Conservation (phyloP, 2,888 invertebrate species). For the Platerodrilus igneus region DNA sequence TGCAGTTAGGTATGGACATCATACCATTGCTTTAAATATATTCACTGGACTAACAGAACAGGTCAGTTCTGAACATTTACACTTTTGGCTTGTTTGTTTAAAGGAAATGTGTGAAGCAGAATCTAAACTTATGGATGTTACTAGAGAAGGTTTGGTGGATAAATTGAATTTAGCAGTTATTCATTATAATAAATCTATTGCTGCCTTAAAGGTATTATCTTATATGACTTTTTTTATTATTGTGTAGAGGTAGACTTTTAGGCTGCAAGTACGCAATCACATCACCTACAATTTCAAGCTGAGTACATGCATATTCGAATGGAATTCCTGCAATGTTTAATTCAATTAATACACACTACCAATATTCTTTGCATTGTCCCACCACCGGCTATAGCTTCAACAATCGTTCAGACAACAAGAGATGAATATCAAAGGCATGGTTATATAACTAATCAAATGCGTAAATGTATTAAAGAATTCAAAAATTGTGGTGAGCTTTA, state of each 20-base stretch:
- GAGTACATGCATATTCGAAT: slow-evolving; percentile 74
- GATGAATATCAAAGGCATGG: slow-evolving; percentile 77
- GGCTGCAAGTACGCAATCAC: slow-evolving; percentile 63
- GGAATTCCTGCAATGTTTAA: slow-evolving; percentile 64
- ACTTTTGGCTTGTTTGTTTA: slow-evolving; percentile 84
- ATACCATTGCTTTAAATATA: slow-evolving; percentile 56
- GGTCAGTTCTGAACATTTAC: slow-evolving; percentile 76
- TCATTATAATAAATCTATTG: slow-evolving; percentile 62
- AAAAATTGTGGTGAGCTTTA: slow-evolving; percentile 68
- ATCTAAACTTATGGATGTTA: slow-evolving; percentile 53
- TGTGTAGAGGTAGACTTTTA: slow-evolving; percentile 39
- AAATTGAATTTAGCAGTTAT: slow-evolving; percentile 54
- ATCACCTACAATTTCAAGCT: slow-evolving; percentile 65
- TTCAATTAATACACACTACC: slow-evolving; percentile 65
- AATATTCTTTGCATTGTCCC: slow-evolving; percentile 81
- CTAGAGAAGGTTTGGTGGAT: slow-evolving; percentile 43
- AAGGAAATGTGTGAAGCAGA: slow-evolving; percentile 72
- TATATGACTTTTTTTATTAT: not conserved
- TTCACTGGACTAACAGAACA: slow-evolving; percentile 56
- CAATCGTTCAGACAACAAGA: slow-evolving; percentile 71
- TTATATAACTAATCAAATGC: slow-evolving; percentile 71
- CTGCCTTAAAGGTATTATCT: slow-evolving; percentile 52
- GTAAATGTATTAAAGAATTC: slow-evolving; percentile 70
- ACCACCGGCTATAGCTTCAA: slow-evolving; percentile 85
- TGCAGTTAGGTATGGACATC: slow-evolving; percentile 75